Evolutionary conservation across 2,888 invertebrate species (phyloP), one percentile per base, ranked within the genome.

Genomic region (Tenodera sinensis): DNA sequence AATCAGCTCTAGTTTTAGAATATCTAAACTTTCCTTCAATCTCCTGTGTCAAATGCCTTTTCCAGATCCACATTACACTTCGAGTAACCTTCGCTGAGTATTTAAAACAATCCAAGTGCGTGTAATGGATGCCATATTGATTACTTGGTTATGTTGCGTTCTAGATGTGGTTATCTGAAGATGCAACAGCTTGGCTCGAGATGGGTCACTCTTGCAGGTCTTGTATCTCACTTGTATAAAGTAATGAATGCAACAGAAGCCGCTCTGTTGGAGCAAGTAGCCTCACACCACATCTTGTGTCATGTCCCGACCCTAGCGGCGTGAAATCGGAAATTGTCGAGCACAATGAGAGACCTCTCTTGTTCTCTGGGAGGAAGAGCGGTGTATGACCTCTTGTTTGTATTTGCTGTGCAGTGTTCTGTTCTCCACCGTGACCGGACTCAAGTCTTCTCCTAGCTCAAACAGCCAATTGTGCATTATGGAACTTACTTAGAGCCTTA

Each of bases 161-260:
- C n/a, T n/a, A n/a, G n/a, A n/a, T n/a, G n/a, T n/a, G n/a, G n/a
- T n/a, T n/a, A n/a, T n/a, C n/a, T n/a, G n/a, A n/a, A n/a, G n/a
- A n/a, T n/a, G n/a, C n/a, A n/a, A n/a, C n/a, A n/a, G n/a, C 3
- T 30, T 20, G 25, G 54, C 2, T 20, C 20, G 54, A 71, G 54
- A 20, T 71, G 54, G 20, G 4, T 20, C 54, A 20, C 54, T 71
- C 20, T 71, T 71, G 54, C 54, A 71, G 54, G 54, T 71, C 20
- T 71, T 15, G 1, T 15, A 3, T 20, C 25, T 71, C 20, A 71
- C 54, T 71, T 71, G 54, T 71, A 71, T 71, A 6, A 25, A 12
- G 30, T 87, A 87, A 87, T 87, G 87, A 87, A 87, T 87, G 87
- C 87, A 87, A 87, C 83, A 87, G 87, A 82, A 83, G 87, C 87